Evolutionary conservation across 2,113 vertebrate species (phyloP), one percentile per base, ranked within the genome.

Genomic region (Mystacornis crossleyi): DNA sequence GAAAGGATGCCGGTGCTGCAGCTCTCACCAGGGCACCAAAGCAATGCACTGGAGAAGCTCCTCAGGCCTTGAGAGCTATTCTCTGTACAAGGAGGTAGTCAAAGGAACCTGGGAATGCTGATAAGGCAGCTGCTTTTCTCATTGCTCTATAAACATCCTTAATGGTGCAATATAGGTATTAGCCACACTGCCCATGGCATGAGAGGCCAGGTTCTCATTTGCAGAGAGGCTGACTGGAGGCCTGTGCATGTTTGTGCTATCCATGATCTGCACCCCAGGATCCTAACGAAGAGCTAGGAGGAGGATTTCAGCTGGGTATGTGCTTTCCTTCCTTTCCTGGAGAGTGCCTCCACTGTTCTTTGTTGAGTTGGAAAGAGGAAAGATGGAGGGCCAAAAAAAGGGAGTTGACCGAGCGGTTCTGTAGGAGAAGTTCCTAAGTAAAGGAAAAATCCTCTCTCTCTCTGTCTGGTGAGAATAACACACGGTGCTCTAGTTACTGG

Each of bases 391-490:
- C 43, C 75, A 93, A 86, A 84, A 85, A 82, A 40, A 14, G 21
- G 14, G 48, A 75, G 29, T 57, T 82, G 74, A 86, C 58, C 83
- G 13, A 86, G 90, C 36, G 73, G 60, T 34, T 85, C 61, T 79
- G 47, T 29, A 74, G 89, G 25, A 83, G 25, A 96, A 78, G 85
- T 51, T 91, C 43, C 62, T 48, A 81, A 90, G 74, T 36, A 86
- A 93, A 91, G 79, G 71, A 84, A 89, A 92, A 97, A 94, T 82
- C 72, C 81, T 96, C 50, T 80, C 57, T 80, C 57, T 84, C 6
- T 4, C 67, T 80, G 65, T 48, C 67, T 93, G 80, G 89, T 92
- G 86, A 93, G 93, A 91, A 96, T 84, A 91, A 95, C 95, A 94
- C 79, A 43, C 54, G 13, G 72, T 71, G 86, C 58, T 97, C 96